phyloP scores from a whole-genome alignment of 2,113 vertebrate genomes.

The Gracilinanus agilis region DNA sequence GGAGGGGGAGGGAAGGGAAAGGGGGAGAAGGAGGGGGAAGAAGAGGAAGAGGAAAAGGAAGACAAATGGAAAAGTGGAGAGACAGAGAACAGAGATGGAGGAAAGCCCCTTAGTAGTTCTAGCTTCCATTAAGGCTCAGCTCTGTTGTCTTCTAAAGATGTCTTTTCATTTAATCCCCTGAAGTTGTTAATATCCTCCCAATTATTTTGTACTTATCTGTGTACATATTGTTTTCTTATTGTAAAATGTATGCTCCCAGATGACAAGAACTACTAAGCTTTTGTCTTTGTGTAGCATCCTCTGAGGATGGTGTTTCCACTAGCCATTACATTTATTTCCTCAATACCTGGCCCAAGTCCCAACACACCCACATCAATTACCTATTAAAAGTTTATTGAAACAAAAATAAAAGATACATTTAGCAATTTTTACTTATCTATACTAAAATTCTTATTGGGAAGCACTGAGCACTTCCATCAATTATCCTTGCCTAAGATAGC shows the following conservation, averaged over 20 bases:
- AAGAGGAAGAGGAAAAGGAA: too few relatives aligned
- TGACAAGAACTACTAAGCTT: neutral
- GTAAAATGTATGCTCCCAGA: neutral
- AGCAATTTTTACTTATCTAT: neutral
- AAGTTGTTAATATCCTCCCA: neutral
- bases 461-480: neutral
- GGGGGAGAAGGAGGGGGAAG: too few relatives aligned
- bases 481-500: neutral
- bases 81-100: too few relatives aligned
- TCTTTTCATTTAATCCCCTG: neutral
- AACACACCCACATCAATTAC: neutral
- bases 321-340: neutral
- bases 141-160: neutral
- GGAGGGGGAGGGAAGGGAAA: too few relatives aligned
- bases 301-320: neutral
- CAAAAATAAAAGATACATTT: neutral
- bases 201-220: neutral
- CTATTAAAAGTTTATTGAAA: neutral
- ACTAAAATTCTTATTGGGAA: slow-evolving; percentile 32
- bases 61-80: too few relatives aligned
- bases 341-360: neutral
- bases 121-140: neutral
- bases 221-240: neutral
- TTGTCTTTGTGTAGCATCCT: neutral
- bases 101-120: too few relatives aligned